Evolutionary conservation across 2,888 invertebrate genomes (phyloP), one percentile per base, ranked within the genome.

Genomic region (Harpalus rufipes): DNA sequence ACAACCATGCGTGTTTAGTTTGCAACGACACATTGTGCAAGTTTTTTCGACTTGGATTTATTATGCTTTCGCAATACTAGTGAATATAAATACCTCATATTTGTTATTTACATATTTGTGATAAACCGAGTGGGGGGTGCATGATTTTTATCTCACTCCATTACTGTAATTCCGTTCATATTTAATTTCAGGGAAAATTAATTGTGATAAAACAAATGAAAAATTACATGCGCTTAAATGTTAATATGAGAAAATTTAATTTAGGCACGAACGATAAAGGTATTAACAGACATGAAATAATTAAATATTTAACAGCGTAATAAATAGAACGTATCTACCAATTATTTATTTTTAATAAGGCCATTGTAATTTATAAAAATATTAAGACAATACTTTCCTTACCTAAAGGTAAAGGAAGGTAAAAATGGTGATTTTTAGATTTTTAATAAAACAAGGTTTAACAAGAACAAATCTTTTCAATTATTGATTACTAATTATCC

Each of bases 51-150:
- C 44, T 41, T 44, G 44, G 16, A 74, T 74, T 74, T 74, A 74
- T 74, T 74, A 68, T 44, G 18, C 21, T 12, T 74, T 44, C 68
- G 32, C 7, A 68, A 39, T 21, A 63, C 68, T 39, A 68, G 68
- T 68, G 68, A 68, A 41, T 32, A 68, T 68, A 68, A 68, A 68
- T 68, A 32, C 32, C 32, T 39, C 14, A 39, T 68, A 68, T 32
- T 68, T 68, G 32, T 68, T 68, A 68, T 68, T 68, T 68, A 68
- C 68, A 68, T 68, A 68, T 39, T 68, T 39, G 32, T 32, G 68
- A 68, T 68, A 39, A 68, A 68, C 25, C 21, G 68, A 41, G 14
- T 68, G 39, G 39, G 32, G 39, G 14, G 2, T 7, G n/a, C 39
- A 63, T 25, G 68, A 68, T 68, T 39, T 21, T 68, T 68, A 68